Percentiles rank a stretch among this genome's conserved stretches.
Evolutionary conservation across 1,140 invertebrate species (phyloP).

Genomic region (Euglossa dilemma): DNA sequence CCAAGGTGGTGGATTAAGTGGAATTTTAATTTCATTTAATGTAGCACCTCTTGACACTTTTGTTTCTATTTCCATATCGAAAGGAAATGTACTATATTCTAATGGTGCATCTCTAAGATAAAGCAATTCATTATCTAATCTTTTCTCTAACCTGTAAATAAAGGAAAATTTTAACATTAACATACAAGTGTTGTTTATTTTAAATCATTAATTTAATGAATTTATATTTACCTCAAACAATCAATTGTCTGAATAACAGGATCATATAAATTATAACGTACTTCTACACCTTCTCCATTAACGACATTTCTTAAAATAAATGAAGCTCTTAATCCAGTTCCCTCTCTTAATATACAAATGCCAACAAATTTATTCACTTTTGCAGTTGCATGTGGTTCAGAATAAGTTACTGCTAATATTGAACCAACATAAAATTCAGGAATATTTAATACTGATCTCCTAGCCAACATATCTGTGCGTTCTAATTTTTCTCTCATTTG

Average conservation of each 20-base stretch:
- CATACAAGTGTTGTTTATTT: background rate
- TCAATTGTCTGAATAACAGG: constrained; percentile 95
- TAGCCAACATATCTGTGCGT: constrained; percentile 94
- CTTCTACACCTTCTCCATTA: constrained; percentile 94
- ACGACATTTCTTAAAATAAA: constrained; percentile 97
- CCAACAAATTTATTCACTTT: constrained; percentile 97
- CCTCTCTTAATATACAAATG: constrained; percentile 94
- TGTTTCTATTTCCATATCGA: constrained; percentile 94
- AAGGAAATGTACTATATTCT: constrained; percentile 96
- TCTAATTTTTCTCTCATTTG: constrained; percentile 93
- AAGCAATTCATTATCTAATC: constrained; percentile 94
- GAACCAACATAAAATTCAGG: constrained; percentile 99
- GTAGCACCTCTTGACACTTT: constrained; percentile 92
- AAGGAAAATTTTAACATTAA: background rate
- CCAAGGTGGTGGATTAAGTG: constrained; percentile 93
- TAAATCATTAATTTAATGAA: constrained; percentile 8
- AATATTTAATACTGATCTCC: constrained; percentile 92
- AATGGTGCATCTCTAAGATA: constrained; percentile 97
- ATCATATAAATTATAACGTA: constrained; percentile 96
- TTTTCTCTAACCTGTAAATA: constrained; percentile 93
- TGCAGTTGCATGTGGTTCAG: constrained; percentile 92
- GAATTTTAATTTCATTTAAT: constrained; percentile 93
- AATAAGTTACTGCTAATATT: constrained; percentile 94
- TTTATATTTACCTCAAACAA: constrained; percentile 73
- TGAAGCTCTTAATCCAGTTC: constrained; percentile 90